A percentile compares a stretch with the other conserved stretches of the same genome.
Evolutionary conservation across 35 echinoderm and acorn worm genomes (phyloP).

Genomic region (Heliocidaris erythrogramma): DNA sequence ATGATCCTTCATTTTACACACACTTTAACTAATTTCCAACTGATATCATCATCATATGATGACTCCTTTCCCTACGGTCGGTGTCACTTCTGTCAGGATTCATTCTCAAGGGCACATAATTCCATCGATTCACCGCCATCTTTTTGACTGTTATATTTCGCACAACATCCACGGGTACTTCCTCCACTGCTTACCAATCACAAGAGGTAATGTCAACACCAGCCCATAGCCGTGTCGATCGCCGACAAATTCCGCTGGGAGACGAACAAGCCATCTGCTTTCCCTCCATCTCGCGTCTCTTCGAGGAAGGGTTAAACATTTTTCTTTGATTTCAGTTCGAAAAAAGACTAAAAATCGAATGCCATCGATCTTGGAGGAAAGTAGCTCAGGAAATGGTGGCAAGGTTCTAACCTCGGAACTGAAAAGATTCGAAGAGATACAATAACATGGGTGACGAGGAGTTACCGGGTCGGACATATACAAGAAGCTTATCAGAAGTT

Average conservation of each 20-base stretch:
- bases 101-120: background rate
- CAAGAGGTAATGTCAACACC: background rate
- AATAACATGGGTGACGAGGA: background rate
- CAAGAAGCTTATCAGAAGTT: background rate
- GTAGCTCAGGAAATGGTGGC: background rate
- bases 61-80: background rate
- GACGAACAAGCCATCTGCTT: background rate
- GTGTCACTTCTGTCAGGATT: background rate
- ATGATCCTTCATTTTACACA: background rate
- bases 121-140: background rate
- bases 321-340: background rate
- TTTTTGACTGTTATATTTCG: background rate
- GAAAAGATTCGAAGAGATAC: conserved; percentile 11
- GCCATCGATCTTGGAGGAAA: background rate
- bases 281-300: background rate
- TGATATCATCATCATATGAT: background rate
- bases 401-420: background rate
- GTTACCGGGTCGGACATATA: background rate
- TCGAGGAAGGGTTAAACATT: background rate
- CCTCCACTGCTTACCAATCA: background rate
- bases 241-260: background rate
- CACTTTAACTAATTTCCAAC: background rate
- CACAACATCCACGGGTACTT: background rate
- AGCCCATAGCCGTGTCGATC: background rate
- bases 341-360: background rate